phyloP scores from a whole-genome alignment of 2,113 vertebrate species.

The Uria aalge region DNA sequence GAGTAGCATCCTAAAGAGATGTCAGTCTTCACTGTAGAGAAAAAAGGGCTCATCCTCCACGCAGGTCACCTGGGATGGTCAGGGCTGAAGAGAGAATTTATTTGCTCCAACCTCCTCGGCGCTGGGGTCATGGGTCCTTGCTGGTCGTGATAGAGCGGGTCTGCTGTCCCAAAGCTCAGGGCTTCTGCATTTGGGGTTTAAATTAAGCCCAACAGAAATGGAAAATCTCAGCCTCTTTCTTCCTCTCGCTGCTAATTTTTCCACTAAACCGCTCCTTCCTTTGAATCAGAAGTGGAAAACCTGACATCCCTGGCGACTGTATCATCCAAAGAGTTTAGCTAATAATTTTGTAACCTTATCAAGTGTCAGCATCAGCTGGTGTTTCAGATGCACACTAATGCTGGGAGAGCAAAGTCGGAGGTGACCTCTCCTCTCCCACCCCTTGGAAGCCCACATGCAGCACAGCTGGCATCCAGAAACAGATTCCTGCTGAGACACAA shows the following conservation, averaged over 20 bases:
- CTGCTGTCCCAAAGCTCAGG: neutral
- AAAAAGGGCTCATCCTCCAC: neutral
- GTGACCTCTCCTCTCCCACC: neutral
- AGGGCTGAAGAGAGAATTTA: neutral
- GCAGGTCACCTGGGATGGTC: neutral
- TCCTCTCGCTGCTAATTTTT: neutral
- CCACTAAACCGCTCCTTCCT: neutral
- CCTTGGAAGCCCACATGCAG: neutral
- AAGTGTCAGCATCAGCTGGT: neutral
- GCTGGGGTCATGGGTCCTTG: accelerated
- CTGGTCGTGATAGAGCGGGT: accelerated
- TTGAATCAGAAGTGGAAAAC: neutral
- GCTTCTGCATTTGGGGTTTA: neutral
- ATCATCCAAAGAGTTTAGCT: neutral
- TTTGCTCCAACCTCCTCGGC: neutral
- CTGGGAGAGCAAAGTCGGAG: neutral
- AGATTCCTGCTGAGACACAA: neutral
- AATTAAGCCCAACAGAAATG: neutral
- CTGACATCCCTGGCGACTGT: neutral
- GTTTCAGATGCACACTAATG: neutral
- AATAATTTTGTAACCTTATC: neutral
- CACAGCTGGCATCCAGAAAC: accelerated
- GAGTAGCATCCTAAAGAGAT: neutral
- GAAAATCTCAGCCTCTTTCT: neutral
- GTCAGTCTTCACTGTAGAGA: neutral